These are phyloP conservation scores for Bufo gargarizans DNA, from an alignment of 2,113 vertebrate species.

Conservation along the genomic window DNA sequence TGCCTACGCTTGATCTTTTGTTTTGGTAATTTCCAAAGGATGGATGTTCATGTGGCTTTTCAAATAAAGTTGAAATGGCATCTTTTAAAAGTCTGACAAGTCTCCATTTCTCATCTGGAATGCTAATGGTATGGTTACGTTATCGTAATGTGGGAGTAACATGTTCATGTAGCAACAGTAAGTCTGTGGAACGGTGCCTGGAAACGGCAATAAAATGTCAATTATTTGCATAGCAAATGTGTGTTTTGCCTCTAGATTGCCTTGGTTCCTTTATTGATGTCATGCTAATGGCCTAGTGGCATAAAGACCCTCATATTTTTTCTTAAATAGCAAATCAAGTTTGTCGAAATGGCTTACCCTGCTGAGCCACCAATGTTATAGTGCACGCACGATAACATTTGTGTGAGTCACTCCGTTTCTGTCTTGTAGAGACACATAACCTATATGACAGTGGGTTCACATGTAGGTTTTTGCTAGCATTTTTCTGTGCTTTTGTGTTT, in stretches of 20 bases:
- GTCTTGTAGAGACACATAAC: background rate
- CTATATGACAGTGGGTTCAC: background rate
- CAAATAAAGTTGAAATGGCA: background rate
- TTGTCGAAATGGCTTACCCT: background rate
- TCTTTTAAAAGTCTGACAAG: background rate
- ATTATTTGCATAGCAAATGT: conserved; percentile 20
- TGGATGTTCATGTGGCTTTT: background rate
- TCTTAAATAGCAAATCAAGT: background rate
- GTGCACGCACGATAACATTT: no score
- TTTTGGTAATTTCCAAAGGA: background rate
- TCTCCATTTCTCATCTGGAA: background rate
- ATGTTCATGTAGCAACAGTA: background rate
- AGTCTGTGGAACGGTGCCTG: background rate
- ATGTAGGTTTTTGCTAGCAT: no score
- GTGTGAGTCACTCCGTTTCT: background rate
- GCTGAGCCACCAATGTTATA: conserved; percentile 3
- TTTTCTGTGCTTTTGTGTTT: no score
- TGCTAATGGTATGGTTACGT: background rate
- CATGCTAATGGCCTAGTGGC: conserved; percentile 19
- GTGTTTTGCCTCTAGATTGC: background rate
- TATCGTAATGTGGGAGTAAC: background rate
- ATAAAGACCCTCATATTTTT: conserved; percentile 28
- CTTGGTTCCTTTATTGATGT: conserved; percentile 5
- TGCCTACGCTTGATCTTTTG: background rate
- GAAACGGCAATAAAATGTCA: conserved; percentile 23